Base-by-base conservation (phyloP, 1,140 invertebrate genomes). In the Drosophila asahinai region DNA sequence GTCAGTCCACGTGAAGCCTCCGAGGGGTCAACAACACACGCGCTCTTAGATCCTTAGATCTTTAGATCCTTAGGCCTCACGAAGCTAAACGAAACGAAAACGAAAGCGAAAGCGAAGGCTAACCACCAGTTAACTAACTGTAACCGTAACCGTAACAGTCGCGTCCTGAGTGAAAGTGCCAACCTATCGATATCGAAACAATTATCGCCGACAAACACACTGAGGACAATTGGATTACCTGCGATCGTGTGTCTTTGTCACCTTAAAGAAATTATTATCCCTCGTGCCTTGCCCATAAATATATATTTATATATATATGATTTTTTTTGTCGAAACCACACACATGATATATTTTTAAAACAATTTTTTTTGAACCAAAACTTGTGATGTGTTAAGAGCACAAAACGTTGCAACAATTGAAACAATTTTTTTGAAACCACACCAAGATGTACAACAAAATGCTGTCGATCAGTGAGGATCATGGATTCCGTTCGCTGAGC, bases 381-480 rank as follows among this genome's bases (percentile, higher is more conserved):
- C 38, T 78, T 78, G 61, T 77, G 76, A 78, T 78, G 75, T 78
- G 64, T 77, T 61, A 57, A 65, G 15, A 19, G 33, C 43, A 57
- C 43, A 48, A 58, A 75, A 75, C 65, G 47, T 17, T 8, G n/a
- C 15, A 59, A 55, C 47, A 47, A 62, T 8, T 40, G 59, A 36
- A 51, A 49, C 40, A 27, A 25, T 83, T 76, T 74, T 68, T 62
- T 84, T 73, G 33, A 22, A 25, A n/a, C 17, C n/a, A 47, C 43
- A 7, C 12, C 49, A 62, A 78, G 72, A 91, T 91, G 84, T 91
- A 89, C 67, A 91, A 89, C 79, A 92, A 92, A 87, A 91, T 93
- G 91, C 75, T 93, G 75, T 93, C 92, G 55, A 92, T 93, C 76
- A 93, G 92, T 80, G 92, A 93, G 78, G 92, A 93, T 91, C 91